These are phyloP conservation scores for Jacana jacana DNA, from an alignment of 2,113 vertebrate species.

Conservation along the genomic window DNA sequence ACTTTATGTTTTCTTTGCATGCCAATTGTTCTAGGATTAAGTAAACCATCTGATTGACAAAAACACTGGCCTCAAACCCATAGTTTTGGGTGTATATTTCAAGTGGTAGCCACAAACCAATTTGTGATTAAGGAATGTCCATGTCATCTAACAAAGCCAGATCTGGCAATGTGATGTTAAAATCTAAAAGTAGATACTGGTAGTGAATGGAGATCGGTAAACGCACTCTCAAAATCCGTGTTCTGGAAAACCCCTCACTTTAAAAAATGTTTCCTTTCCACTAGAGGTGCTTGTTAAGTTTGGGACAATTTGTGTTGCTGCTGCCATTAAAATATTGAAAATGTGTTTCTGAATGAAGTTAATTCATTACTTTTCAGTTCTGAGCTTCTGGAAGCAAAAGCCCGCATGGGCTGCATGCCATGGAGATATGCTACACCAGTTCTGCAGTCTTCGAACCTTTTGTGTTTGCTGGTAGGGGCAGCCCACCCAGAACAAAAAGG, in stretches of 20 bases:
- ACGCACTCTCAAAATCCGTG: background rate
- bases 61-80: rapidly evolving
- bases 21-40: background rate
- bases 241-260: background rate
- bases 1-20: background rate
- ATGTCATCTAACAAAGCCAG: background rate
- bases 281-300: background rate
- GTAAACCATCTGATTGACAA: background rate
- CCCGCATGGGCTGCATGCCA: background rate
- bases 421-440: background rate
- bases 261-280: background rate
- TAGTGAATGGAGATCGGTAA: background rate
- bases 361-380: background rate
- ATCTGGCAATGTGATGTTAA: background rate
- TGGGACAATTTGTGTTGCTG: background rate
- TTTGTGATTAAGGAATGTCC: background rate
- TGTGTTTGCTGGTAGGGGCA: background rate
- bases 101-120: background rate
- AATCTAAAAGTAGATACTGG: background rate
- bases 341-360: background rate
- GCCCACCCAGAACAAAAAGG: slow-evolving; percentile 40
- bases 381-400: background rate
- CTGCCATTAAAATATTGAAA: background rate
- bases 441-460: background rate
- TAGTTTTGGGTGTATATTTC: background rate